These are phyloP conservation scores for Panthera uncia DNA, from an alignment of 2,113 vertebrate genomes.

Conservation along the genomic window DNA sequence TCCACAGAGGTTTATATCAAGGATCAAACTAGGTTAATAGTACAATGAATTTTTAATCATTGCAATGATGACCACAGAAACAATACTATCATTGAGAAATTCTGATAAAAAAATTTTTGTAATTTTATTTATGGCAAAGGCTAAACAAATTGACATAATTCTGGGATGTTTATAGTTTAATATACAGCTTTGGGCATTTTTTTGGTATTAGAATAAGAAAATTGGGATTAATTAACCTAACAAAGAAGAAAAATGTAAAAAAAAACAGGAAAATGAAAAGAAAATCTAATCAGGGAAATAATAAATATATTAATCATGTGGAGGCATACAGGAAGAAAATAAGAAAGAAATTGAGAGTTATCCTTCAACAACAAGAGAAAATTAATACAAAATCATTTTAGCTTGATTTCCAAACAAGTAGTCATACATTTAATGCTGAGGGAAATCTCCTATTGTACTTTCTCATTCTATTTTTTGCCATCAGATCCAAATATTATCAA, in stretches of 20 bases:
- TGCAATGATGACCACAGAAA: background rate
- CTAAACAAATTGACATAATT: background rate
- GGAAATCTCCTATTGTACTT: background rate
- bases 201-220: background rate
- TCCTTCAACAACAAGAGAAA: background rate
- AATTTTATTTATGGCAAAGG: background rate
- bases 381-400: slow-evolving; percentile 29
- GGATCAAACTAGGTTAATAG: background rate
- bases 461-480: background rate
- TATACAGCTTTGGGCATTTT: background rate
- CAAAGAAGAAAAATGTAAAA: background rate
- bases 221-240: background rate
- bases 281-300: background rate
- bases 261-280: background rate
- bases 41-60: background rate
- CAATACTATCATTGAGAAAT: background rate
- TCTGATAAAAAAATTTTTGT: background rate
- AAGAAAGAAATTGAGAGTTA: background rate
- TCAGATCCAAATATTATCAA: background rate
- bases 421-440: background rate
- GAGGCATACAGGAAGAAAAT: background rate
- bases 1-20: background rate
- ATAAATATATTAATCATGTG: background rate
- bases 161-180: background rate
- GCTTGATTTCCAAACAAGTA: background rate